Evolutionary conservation across 2,888 invertebrate species (phyloP).

Genomic region (Erynnis tages): DNA sequence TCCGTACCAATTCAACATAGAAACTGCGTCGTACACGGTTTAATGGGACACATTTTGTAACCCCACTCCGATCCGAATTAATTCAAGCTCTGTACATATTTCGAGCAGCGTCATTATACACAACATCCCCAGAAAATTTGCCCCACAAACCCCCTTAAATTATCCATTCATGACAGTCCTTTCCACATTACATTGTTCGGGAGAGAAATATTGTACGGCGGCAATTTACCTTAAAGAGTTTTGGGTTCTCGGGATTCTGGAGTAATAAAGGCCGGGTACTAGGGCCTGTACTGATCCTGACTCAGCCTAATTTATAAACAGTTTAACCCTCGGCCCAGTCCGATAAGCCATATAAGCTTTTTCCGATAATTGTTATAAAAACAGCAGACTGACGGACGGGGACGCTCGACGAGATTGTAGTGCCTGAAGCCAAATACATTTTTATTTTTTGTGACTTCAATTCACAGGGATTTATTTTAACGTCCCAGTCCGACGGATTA

Average conservation of each 20-base stretch:
- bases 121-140: constrained; percentile 10
- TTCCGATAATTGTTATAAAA: constrained; percentile 37
- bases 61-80: constrained; percentile 9
- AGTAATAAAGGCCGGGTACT: constrained; percentile 47
- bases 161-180: constrained; percentile 39
- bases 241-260: constrained; percentile 34
- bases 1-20: neutral
- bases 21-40: neutral
- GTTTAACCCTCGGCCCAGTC: constrained; percentile 30
- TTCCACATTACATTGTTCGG: constrained; percentile 40
- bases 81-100: constrained; percentile 5
- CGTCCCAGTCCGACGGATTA: no score
- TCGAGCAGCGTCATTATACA: neutral
- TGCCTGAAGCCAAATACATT: neutral
- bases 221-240: constrained; percentile 44
- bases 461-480: neutral
- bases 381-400: neutral
- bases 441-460: neutral
- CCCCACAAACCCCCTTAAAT: constrained; percentile 34
- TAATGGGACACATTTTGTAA: constrained; percentile 8
- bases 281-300: constrained; percentile 40
- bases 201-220: constrained; percentile 34
- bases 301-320: constrained; percentile 44
- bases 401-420: neutral
- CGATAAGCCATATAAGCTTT: constrained; percentile 35